Base-by-base conservation (phyloP, 2,113 vertebrate genomes). In the Lasiurus borealis region DNA sequence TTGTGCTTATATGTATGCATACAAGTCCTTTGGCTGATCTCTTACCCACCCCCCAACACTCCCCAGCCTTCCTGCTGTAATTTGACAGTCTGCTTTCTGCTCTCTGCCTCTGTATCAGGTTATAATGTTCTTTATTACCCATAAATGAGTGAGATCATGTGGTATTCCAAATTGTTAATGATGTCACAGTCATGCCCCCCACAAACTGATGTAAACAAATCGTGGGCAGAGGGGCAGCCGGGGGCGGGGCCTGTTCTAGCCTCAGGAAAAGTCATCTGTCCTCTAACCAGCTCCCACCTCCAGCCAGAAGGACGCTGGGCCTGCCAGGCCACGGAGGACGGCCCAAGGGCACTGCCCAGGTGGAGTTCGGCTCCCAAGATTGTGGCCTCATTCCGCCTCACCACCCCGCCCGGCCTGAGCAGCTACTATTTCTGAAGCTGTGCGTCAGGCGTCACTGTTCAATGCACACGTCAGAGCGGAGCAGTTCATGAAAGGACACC, bases 351-450 rank as follows among this genome's bases (percentile, higher is more conserved):
- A 82, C 8, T 62, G 64, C 62, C 44, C 14, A 31, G 16, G 46
- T 12, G 29, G 15, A 29, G 64, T 1, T 18, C 15, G 2, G 1
- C 0, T 76, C 54, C 34, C 13, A 0, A 23, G 44, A 12, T 52
- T 4, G 0, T 5, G 69, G 62, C 76, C 36, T 88, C 80, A 69
- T 88, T 69, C 57, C 5, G 4, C 75, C 78, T 66, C 18, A 8
- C 19, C 23, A 7, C 46, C 4, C 12, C 8, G 4, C 40, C 46
- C 34, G 23, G 64, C 18, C 59, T 8, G 81, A 48, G 36, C 25
- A 80, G 90, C 87, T 91, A 5, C 89, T 91, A n/a, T 93, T 96
- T 94, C 81, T 92, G 72, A 94, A 72, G 80, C 66, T 15, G 69
- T 81, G 81, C 84, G n/a, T 95, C 96, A 93, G 75, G 85, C 36